Base-by-base conservation (phyloP, 2,888 invertebrate genomes). In the Synanthedon andrenaeformis region DNA sequence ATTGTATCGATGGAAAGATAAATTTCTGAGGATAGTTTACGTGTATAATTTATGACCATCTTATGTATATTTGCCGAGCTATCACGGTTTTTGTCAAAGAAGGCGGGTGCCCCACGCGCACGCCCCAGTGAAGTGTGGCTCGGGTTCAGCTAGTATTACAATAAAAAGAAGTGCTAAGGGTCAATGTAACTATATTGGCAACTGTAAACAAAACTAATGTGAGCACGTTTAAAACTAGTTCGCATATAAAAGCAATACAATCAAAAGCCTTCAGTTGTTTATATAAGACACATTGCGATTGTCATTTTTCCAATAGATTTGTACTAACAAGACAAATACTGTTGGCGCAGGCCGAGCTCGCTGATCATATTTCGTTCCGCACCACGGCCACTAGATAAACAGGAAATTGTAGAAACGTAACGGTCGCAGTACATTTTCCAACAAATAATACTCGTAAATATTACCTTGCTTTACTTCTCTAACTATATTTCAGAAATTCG, bases 301-400 rank as follows among this genome's bases (percentile, higher is more conserved):
- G 74, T 72, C 73, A 67, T 71, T 74, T 74, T 79, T 79, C 77
- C 78, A 70, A 76, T 76, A 78, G 74, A 76, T 77, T 78, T 79
- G 69, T 68, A 69, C 70, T 76, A 78, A 78, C 76, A 76, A 75
- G 78, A 74, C 74, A 79, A 79, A 74, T 67, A 70, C 68, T 65
- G 62, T 64, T 66, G 66, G 64, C 63, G 58, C 57, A 62, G 62
- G 53, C 57, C 64, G 58, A 54, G 54, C 54, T 49, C 51, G 56
- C 64, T 69, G 74, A 76, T 78, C 78, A 76, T 77, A 76, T 79
- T 79, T 79, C 70, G 67, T 66, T 61, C 55, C 56, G 51, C 28
- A 51, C 35, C 28, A 51, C 61, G 60, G 63, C 61, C 58, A 59
- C 61, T 58, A 62, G 65, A 69, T 65, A 72, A 74, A 79, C 70